Evolutionary conservation across 2,113 vertebrate species (phyloP), one percentile per base, ranked within the genome.

Genomic region (Chaetodon auriga): DNA sequence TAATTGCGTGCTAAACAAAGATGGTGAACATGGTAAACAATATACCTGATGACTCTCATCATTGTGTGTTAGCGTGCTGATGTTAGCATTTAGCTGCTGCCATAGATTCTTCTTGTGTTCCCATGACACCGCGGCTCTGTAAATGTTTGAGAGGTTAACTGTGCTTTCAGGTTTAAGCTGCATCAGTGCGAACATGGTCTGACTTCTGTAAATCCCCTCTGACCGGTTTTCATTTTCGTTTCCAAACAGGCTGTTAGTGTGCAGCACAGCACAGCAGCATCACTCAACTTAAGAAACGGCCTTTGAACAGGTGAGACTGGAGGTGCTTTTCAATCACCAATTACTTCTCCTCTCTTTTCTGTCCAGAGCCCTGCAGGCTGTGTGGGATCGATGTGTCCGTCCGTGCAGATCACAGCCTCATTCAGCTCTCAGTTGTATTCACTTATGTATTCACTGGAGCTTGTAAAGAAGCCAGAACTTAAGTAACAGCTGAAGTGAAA

Each of bases 271-370:
- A 48, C 23, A 30, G 30, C 30, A 3, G 30, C 30, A 30, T 30
- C 45, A 30, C 46, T 54, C 36, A 25, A 19, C 58, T 41, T 51
- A 2, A 49, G 51, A 25, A 53, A 12, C 16, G 41, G 63, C 61
- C 49, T 55, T 65, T 45, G 19, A 55, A 65, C 23, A 45, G 49
- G n/a, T 21, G 48, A 54, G 61, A 18, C 21, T 19, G 53, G 8
- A 65, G 62, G 36, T 35, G 62, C 61, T 55, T 55, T 76, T 66
- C 38, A 64, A 15, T 64, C 61, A 13, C 10, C n/a, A 30, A 45
- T 14, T 75, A 30, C 36, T 38, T 7, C 36, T 38, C 4, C 6
- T n/a, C 46, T 43, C 46, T 38, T 64, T 43, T 54, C 60, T 23
- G 30, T 63, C 48, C 48, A 53, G 43, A 64, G 30, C 45, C n/a